Conservation (phyloP, 2,797 vertebrate species). For the Microcaecilia unicolor region DNA sequence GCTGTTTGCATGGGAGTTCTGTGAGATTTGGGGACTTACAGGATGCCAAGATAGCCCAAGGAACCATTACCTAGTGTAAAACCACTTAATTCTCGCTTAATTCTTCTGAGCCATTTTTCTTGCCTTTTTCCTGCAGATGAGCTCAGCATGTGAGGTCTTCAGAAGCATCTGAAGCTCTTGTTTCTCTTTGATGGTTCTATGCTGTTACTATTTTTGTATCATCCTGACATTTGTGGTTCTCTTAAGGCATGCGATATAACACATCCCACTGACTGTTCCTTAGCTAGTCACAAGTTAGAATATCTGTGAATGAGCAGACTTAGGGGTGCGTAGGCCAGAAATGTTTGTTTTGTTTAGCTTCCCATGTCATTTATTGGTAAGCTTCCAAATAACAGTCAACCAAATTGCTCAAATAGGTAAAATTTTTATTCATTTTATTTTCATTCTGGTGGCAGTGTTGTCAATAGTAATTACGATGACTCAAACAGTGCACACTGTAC, state of each 20-base stretch:
- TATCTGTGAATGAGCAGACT: too few species aligned
- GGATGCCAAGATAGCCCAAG: constrained; percentile 32
- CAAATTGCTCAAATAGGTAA: too few species aligned
- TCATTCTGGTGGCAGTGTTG: too few species aligned
- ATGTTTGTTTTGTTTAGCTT: too few species aligned
- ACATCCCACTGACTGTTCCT: constrained; percentile 19
- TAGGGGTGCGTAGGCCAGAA: too few species aligned
- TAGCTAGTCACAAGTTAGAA: constrained; percentile 40
- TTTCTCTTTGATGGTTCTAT: constrained; percentile 45
- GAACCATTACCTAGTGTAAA: constrained; percentile 44
- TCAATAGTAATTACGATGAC: too few species aligned
- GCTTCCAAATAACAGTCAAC: too few species aligned
- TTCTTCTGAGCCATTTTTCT: constrained; percentile 41
- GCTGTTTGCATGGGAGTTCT: constrained; percentile 44
- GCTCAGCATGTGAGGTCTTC: constrained; percentile 36
- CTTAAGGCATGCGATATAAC: constrained; percentile 34
- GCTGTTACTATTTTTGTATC: constrained; percentile 40
- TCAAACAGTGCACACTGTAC: too few species aligned
- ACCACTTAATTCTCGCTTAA: constrained; percentile 42
- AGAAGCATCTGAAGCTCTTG: constrained; percentile 43
- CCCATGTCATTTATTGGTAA: too few species aligned
- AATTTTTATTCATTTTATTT: too few species aligned
- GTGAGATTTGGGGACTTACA: constrained; percentile 36
- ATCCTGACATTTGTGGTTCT: constrained; percentile 41
- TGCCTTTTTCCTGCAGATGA: constrained; percentile 38